Base-by-base conservation (phyloP, 2,113 vertebrate genomes). In the Pagrus major region DNA sequence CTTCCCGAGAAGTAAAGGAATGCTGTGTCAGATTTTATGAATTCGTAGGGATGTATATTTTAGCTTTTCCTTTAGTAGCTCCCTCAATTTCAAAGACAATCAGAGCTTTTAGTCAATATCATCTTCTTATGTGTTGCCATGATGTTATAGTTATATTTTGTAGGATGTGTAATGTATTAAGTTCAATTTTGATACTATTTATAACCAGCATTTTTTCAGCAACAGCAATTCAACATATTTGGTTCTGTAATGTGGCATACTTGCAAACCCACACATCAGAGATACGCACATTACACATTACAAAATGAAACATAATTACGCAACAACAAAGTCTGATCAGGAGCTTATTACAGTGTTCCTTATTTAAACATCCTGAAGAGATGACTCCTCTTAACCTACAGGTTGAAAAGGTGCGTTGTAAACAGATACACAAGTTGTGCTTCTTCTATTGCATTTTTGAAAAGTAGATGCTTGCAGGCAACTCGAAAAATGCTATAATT, bases 1-100 rank as follows among this genome's bases (percentile, higher is more conserved):
- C 92, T 94, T 94, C 92, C 92, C 65, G 31, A 46, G 74, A 85
- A 85, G 80, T 67, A 60, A 76, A 86, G 88, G 88, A 93, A 93
- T 89, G 92, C 87, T 80, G 83, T 59, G 78, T 91, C 90, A 93
- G 86, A 73, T 84, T 92, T 89, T 87, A 73, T 82, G 66, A 88
- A 89, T 79, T 68, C 54, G 78, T 61, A 47, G 39, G 16, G 44
- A 67, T 21, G 1, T 70, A 65, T 44, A 44, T 83, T 74, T 85
- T 18, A 59, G 44, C 18, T 20, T n/a, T 72, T 59, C 39, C 23
- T 25, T 70, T 15, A 67, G 51, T 23, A 39, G 60, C 27, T 58
- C 31, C 20, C 12, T 37, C 9, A 27, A 54, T 67, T 46, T 47
- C 6, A n/a, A n/a, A n/a, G n/a, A n/a, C 3, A 77, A 4, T 54